Evolutionary conservation across 2,888 invertebrate species (phyloP), one percentile per base, ranked within the genome.

Genomic region (Lasioglossum figueresi): DNA sequence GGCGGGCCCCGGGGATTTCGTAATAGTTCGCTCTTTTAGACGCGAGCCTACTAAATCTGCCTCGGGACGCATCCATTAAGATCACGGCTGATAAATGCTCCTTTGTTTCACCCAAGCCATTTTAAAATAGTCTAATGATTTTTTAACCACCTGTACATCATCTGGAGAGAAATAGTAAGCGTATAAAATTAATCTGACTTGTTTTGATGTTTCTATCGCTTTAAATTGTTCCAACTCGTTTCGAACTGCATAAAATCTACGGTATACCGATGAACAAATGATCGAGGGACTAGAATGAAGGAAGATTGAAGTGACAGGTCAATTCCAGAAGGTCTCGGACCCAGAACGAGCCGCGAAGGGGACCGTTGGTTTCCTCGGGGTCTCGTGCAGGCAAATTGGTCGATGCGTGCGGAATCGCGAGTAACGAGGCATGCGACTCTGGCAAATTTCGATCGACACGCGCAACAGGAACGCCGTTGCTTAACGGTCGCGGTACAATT

Each of bases 391-490:
- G 23, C 31, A 71, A 82, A 74, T 81, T 76, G 37, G 48, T 1
- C 23, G 4, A 19, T 63, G 80, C 80, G 63, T 56, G 19, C 16
- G n/a, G 45, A 52, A 74, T 4, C 31, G 23, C n/a, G 23, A 48
- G 48, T 70, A 78, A 84, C 59, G 63, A 70, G 74, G 59, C 76
- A 72, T 83, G 84, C 84, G 80, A 89, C 85, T 88, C 86, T 84
- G 80, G 34, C 31, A 88, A 88, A 89, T 89, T 90, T 88, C 88
- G 84, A 91, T 92, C 86, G 87, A 83, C 88, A 88, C 84, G 88
- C 89, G 88, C 89, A 81, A 82, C 85, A 76, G 84, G 86, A 90
- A 81, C 82, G 78, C 76, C 85, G 63, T 74, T 43, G 76, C 40
- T 85, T 83, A 90, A 90, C 85, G 89, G 89, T 89, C 82, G 76